phyloP scores from a whole-genome alignment of 2,797 vertebrate genomes.

The Phoebastria nigripes region DNA sequence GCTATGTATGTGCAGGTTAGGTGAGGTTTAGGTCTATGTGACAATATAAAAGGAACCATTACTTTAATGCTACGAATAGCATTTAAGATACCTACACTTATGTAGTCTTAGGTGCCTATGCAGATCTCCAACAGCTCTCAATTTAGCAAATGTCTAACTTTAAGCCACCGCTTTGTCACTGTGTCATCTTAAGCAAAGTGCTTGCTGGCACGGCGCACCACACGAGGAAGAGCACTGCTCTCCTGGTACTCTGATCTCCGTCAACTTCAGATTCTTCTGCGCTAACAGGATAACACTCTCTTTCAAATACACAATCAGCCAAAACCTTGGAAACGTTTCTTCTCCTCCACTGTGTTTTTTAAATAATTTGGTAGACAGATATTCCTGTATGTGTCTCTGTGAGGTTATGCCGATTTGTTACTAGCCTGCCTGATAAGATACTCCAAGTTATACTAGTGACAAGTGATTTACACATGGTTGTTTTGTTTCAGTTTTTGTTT shows the following conservation, averaged over 20 bases:
- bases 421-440: not conserved
- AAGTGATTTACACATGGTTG: not conserved
- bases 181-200: not conserved
- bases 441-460: not conserved
- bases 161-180: not conserved
- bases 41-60: not conserved
- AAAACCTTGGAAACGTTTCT: not conserved
- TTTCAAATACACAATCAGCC: not conserved
- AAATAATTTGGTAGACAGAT: not conserved
- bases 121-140: not conserved
- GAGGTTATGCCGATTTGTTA: not conserved
- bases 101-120: not conserved
- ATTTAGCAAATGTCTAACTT: not conserved
- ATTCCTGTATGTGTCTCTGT: not conserved
- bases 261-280: not conserved
- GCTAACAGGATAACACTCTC: not conserved
- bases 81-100: not conserved
- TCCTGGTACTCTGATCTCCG: not conserved
- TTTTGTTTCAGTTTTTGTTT: conserved; percentile 7
- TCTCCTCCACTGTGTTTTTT: not conserved
- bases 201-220: not conserved
- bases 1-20: not conserved
- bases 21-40: not conserved
- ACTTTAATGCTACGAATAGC: not conserved
- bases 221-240: not conserved